phyloP scores from a whole-genome alignment of 2,888 invertebrate genomes.

The Prosopocoilus inquinatus region DNA sequence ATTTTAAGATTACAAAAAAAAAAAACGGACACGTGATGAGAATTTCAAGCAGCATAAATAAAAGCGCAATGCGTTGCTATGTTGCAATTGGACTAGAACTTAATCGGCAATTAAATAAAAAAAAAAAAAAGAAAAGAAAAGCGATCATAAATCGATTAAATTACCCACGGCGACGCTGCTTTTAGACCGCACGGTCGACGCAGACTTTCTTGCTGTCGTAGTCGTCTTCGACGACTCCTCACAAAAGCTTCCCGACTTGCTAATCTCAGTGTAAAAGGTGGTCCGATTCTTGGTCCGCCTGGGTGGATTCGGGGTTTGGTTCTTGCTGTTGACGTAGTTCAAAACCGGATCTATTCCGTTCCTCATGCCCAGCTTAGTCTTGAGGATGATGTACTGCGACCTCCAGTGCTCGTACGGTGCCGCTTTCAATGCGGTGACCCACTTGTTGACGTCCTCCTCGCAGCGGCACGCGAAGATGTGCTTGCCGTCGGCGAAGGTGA shows the following conservation, averaged over 20 bases:
- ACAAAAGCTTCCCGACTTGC: conserved; percentile 12
- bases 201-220: conserved; percentile 18
- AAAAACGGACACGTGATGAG: too few species aligned
- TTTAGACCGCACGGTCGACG: too few species aligned
- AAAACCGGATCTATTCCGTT: conserved; percentile 61
- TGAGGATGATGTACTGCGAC: conserved; percentile 61
- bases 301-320: conserved; percentile 19
- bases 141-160: conserved; percentile 35
- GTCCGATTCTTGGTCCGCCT: conserved; percentile 37
- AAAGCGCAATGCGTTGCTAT: too few species aligned
- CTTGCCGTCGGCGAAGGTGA: conserved; percentile 53
- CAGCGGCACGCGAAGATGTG: conserved; percentile 71
- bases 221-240: conserved; percentile 27
- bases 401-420: conserved; percentile 73
- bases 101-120: too few species aligned
- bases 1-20: too few species aligned
- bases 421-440: conserved; percentile 66
- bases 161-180: conserved; percentile 32
- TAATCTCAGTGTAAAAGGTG: conserved; percentile 39
- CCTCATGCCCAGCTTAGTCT: conserved; percentile 64
- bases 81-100: too few species aligned
- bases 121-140: too few species aligned
- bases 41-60: too few species aligned
- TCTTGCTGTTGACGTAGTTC: conserved; percentile 42
- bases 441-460: conserved; percentile 67